Base-by-base conservation (phyloP, 2,113 vertebrate genomes). In the Calyptommatus sinebrachiatus region DNA sequence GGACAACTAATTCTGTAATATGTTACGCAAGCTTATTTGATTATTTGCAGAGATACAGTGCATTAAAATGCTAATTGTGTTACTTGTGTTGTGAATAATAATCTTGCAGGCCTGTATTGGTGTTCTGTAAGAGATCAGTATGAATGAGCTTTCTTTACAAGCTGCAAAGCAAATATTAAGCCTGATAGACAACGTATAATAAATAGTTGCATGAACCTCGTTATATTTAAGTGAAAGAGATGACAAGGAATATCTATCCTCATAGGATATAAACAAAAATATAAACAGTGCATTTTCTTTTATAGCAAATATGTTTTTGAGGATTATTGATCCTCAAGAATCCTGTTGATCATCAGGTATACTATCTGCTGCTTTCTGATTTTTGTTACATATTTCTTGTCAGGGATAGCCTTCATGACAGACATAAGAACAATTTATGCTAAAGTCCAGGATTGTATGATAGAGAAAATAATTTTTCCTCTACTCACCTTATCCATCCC, bases 21-120 rank as follows among this genome's bases (percentile, higher is more conserved):
- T 86, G 83, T 8, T 84, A 26, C 83, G 24, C 31, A 83, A 83
- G 74, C 71, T 91, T 73, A 81, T 89, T 86, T 89, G 61, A 85
- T 89, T 90, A 61, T 86, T 93, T 88, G 78, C 79, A 84, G 88
- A 87, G 73, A 86, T 83, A 67, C 76, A 85, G 82, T 88, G 70
- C 67, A 73, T 89, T 89, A 76, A 88, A 88, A 87, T 90, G 76
- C 71, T 83, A 83, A 85, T 89, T 86, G 75, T 50, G 31, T 75
- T 21, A 66, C 83, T 86, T 88, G 84, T 91, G 82, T 75, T 82
- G 1, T 79, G 89, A 90, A 88, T 91, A 78, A 78, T 90, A 84
- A 89, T 88, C 14, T 87, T 79, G 9, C 26, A 78, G 28, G 88
- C 65, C 82, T 89, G 41, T 84, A 72, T 80, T 79, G 24, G 85